phyloP scores from a whole-genome alignment of 2,888 invertebrate genomes.

The Drosophila atripex region DNA sequence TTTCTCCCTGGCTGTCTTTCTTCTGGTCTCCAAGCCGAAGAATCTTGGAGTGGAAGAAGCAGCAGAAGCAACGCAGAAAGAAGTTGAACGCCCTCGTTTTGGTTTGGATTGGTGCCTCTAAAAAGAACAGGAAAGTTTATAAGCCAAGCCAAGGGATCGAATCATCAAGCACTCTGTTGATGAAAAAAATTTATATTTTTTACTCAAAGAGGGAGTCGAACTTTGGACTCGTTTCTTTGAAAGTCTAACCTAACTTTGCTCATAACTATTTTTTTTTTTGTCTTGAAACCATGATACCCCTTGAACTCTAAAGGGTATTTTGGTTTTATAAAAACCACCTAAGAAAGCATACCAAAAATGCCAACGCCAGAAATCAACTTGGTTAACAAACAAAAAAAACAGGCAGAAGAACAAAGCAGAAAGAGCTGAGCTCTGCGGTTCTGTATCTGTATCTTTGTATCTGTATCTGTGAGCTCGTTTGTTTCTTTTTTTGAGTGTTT shows the following conservation, averaged over 20 bases:
- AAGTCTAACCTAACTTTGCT: not conserved
- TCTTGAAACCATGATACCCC: conserved; percentile 1
- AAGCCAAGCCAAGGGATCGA: not conserved
- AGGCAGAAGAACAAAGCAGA: conserved; percentile 24
- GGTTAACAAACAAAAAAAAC: conserved; percentile 22
- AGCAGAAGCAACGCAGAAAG: conserved; percentile 28
- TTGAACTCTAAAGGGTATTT: not conserved
- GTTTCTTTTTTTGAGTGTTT: conserved; percentile 6
- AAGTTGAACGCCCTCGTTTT: conserved; percentile 79
- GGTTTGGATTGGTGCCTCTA: conserved; percentile 23
- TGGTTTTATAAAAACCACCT: conserved; percentile 23
- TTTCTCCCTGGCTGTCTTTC: conserved; percentile 22
- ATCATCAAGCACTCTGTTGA: not conserved
- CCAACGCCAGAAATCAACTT: conserved; percentile 30
- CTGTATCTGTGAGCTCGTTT: conserved; percentile 34
- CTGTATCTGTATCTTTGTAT: conserved; percentile 21
- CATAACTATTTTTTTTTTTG: not conserved
- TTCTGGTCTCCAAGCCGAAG: not conserved
- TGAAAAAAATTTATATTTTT: not conserved
- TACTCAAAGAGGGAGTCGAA: not conserved
- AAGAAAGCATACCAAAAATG: conserved; percentile 41
- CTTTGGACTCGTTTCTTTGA: not conserved
- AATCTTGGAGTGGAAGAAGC: conserved; percentile 24
- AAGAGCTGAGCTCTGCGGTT: conserved; percentile 26
- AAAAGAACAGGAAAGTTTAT: conserved; percentile 23